Conservation (phyloP, 2,888 invertebrate species). For the Camponotus fellah region DNA sequence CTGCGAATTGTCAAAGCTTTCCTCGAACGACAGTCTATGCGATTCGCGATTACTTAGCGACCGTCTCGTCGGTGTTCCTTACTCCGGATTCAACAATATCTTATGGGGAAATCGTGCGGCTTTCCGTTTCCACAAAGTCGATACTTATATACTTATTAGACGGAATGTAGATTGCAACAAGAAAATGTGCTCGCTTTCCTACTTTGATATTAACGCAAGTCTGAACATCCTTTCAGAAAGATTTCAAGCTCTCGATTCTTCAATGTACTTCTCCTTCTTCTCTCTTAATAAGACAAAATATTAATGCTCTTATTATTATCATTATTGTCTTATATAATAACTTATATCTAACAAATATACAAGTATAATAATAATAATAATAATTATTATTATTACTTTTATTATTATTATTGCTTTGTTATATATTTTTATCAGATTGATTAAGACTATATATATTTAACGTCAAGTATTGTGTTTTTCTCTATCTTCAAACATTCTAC, state of each 20-base stretch:
- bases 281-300: not conserved
- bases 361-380: not conserved
- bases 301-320: slow-evolving; percentile 15
- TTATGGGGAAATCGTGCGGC: slow-evolving; percentile 58
- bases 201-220: slow-evolving; percentile 12
- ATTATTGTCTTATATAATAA: not conserved
- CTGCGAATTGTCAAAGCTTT: slow-evolving; percentile 12
- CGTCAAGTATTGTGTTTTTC: not conserved
- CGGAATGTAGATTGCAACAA: slow-evolving; percentile 59
- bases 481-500: not conserved
- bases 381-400: too few species aligned
- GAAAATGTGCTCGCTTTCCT: not conserved
- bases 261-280: not conserved
- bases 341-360: not conserved
- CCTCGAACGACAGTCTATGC: not conserved
- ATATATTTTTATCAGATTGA: not conserved
- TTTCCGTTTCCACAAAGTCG: slow-evolving; percentile 58
- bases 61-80: not conserved
- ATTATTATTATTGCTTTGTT: not conserved
- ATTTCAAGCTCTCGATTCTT: slow-evolving; percentile 34
- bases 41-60: slow-evolving; percentile 31
- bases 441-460: not conserved
- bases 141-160: slow-evolving; percentile 56
- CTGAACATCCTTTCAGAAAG: not conserved
- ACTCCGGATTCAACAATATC: not conserved